Evolutionary conservation across 2,888 invertebrate species (phyloP).

Genomic region (Terebella lapidaria): DNA sequence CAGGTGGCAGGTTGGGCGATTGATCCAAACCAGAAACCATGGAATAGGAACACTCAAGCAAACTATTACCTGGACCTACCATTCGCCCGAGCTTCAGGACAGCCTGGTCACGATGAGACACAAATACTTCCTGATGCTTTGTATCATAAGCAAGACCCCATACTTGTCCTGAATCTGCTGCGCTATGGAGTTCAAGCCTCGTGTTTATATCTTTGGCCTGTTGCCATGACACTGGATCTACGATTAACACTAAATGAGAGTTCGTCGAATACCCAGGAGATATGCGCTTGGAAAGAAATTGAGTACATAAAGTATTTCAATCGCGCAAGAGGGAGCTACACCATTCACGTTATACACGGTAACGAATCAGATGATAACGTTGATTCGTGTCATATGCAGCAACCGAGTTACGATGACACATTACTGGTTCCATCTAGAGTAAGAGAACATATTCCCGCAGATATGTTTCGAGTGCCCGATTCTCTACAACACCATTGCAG

Average conservation of each 20-base stretch:
- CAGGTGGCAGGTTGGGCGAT: background rate
- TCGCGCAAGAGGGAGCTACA: background rate
- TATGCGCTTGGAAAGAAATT: background rate
- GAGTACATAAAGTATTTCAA: background rate
- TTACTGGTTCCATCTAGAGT: background rate
- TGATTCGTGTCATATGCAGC: no score
- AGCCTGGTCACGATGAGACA: background rate
- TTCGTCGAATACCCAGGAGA: background rate
- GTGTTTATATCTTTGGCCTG: background rate
- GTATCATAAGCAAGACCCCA: background rate
- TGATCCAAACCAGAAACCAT: background rate
- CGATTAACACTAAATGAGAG: background rate
- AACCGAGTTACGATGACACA: background rate
- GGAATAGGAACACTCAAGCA: background rate
- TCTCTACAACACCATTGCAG: background rate
- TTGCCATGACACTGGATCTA: background rate
- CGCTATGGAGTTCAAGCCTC: background rate
- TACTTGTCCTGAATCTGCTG: background rate
- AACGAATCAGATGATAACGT: background rate
- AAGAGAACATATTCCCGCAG: background rate
- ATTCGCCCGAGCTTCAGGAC: background rate
- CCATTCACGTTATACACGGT: background rate
- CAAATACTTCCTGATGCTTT: background rate
- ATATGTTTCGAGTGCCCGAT: background rate
- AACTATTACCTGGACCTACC: background rate